phyloP scores from a whole-genome alignment of 2,113 vertebrate genomes.

The Elgaria multicarinata region DNA sequence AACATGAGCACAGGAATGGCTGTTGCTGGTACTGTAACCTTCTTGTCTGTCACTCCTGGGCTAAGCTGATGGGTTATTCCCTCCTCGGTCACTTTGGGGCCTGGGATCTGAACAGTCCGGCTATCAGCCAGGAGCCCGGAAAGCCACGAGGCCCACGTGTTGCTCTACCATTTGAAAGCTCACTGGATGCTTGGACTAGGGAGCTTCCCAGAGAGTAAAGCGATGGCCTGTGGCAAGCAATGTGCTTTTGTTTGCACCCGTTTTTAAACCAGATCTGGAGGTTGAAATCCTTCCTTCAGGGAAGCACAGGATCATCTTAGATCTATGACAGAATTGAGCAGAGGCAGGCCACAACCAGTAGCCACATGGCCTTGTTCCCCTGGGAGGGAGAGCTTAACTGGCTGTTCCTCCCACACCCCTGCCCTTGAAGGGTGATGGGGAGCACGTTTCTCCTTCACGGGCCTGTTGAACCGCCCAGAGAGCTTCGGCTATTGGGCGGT shows the following conservation, averaged over 20 bases:
- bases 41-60: not conserved
- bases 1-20: constrained; percentile 90
- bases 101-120: not conserved
- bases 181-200: no score
- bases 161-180: not conserved
- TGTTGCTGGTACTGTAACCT: constrained; percentile 82
- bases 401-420: no score
- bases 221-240: not conserved
- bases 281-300: not conserved
- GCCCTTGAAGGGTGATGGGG: not conserved
- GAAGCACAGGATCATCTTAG: not conserved
- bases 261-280: not conserved
- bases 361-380: not conserved
- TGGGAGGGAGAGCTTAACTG: not conserved
- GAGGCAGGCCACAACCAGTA: not conserved
- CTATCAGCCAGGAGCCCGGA: not conserved
- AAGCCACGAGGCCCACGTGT: not conserved
- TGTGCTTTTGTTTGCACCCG: not conserved
- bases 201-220: not conserved
- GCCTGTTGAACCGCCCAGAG: no score
- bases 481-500: no score
- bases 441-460: not conserved
- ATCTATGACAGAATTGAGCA: not conserved
- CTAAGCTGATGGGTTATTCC: not conserved
- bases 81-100: not conserved